phyloP scores from a whole-genome alignment of 2,888 invertebrate genomes.

The Psylliodes chrysocephalus region DNA sequence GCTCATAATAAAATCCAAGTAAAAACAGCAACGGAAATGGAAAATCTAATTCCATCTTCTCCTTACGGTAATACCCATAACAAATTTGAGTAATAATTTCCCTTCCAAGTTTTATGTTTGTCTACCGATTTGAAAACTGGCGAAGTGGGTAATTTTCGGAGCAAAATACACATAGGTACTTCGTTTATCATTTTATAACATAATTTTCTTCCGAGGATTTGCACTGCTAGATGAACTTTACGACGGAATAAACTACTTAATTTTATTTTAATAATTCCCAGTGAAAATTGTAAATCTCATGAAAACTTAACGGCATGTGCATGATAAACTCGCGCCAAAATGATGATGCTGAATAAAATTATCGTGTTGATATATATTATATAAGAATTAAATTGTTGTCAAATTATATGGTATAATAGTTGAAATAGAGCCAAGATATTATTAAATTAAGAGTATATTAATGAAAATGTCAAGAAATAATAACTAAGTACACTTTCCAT shows the following conservation, averaged over 20 bases:
- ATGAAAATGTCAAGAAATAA: no score
- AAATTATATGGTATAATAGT: neutral
- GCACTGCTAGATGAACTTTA: slow-evolving; percentile 7
- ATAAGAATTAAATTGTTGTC: neutral
- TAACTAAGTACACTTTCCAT: no score
- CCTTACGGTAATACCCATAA: neutral
- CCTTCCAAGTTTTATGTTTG: neutral
- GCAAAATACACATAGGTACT: neutral
- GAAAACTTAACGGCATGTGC: slow-evolving; percentile 6
- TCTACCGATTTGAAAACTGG: neutral
- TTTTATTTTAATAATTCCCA: slow-evolving; percentile 18
- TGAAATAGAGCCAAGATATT: neutral
- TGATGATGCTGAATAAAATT: neutral
- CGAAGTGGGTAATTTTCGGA: neutral
- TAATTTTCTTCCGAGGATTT: slow-evolving; percentile 14
- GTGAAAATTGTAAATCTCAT: slow-evolving; percentile 1
- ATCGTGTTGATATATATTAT: neutral
- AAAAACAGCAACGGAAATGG: no score
- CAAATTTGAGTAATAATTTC: neutral
- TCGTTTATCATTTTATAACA: slow-evolving; percentile 12
- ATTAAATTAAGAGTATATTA: no score
- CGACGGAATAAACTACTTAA: slow-evolving; percentile 16
- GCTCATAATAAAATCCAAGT: no score
- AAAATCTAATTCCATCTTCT: neutral
- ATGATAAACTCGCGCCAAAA: neutral